Evolutionary conservation across 2,888 invertebrate species (phyloP).

Genomic region (Ganaspis brasiliensis): DNA sequence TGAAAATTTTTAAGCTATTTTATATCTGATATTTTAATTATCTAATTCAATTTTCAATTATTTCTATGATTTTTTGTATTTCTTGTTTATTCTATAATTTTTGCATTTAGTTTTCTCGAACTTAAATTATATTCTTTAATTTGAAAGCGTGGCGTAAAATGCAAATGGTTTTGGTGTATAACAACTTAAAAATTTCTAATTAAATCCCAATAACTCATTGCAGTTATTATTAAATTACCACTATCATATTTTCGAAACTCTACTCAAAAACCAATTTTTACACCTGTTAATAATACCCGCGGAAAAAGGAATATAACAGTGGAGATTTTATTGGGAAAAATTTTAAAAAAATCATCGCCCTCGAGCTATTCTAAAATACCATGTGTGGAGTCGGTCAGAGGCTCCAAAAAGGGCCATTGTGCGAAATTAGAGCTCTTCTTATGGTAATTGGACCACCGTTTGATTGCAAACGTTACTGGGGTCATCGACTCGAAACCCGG

Average conservation of each 20-base stretch:
- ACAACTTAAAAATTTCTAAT: too few species aligned
- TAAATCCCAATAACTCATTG: too few species aligned
- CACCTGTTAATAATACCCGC: conserved; percentile 15
- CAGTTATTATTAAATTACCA: too few species aligned
- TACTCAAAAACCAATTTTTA: not conserved
- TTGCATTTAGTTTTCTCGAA: too few species aligned
- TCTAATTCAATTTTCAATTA: too few species aligned
- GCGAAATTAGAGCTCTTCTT: conserved; percentile 79
- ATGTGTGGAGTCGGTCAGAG: conserved; percentile 36
- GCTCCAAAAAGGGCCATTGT: conserved; percentile 70
- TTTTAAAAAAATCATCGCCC: conserved; percentile 23
- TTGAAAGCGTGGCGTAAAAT: too few species aligned
- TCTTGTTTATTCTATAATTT: too few species aligned
- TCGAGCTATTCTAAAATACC: conserved; percentile 20
- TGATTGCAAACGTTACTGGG: conserved; percentile 71
- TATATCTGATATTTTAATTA: too few species aligned
- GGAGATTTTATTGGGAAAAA: conserved; percentile 31
- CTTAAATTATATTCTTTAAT: too few species aligned
- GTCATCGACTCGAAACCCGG: conserved; percentile 61
- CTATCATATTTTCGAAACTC: not conserved
- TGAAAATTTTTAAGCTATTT: too few species aligned
- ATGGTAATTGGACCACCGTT: conserved; percentile 78
- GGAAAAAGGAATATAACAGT: conserved; percentile 1
- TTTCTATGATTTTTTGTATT: too few species aligned
- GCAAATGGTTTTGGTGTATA: too few species aligned